phyloP scores from a whole-genome alignment of 2,888 invertebrate species.

The Athrips mouffetella region DNA sequence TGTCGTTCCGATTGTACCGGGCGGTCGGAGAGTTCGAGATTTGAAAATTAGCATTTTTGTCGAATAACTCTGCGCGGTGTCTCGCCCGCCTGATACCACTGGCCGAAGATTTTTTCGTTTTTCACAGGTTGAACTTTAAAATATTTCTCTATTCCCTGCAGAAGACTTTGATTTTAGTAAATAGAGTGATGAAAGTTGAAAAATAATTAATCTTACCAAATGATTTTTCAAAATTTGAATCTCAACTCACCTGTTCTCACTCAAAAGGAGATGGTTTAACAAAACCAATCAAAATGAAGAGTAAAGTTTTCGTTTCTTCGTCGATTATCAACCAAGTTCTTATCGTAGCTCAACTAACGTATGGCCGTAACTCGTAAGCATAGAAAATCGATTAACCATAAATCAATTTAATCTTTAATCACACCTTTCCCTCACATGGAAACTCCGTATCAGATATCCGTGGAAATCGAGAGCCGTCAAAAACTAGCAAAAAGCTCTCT shows the following conservation, averaged over 20 bases:
- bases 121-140: slow-evolving; percentile 64
- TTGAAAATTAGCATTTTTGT: slow-evolving; percentile 78
- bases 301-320: background rate
- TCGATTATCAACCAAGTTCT: background rate
- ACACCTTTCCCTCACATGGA: background rate
- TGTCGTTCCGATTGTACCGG: slow-evolving; percentile 63
- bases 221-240: too few species aligned
- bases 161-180: slow-evolving; percentile 23
- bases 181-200: background rate
- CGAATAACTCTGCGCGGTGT: slow-evolving; percentile 75
- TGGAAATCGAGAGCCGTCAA: slow-evolving; percentile 27
- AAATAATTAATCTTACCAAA: background rate
- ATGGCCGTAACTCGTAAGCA: too few species aligned
- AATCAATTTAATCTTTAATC: slow-evolving; percentile 14
- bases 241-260: too few species aligned
- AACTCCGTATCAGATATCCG: slow-evolving; percentile 8
- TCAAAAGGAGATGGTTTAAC: too few species aligned
- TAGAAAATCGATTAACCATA: background rate
- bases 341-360: too few species aligned
- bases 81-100: slow-evolving; percentile 70
- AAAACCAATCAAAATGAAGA: too few species aligned
- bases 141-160: slow-evolving; percentile 56
- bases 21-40: slow-evolving; percentile 67
- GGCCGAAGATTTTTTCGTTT: slow-evolving; percentile 57
- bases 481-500: slow-evolving; percentile 24